These are phyloP conservation scores for Paguma larvata DNA, from an alignment of 2,797 vertebrate genomes.

Conservation along the genomic window DNA sequence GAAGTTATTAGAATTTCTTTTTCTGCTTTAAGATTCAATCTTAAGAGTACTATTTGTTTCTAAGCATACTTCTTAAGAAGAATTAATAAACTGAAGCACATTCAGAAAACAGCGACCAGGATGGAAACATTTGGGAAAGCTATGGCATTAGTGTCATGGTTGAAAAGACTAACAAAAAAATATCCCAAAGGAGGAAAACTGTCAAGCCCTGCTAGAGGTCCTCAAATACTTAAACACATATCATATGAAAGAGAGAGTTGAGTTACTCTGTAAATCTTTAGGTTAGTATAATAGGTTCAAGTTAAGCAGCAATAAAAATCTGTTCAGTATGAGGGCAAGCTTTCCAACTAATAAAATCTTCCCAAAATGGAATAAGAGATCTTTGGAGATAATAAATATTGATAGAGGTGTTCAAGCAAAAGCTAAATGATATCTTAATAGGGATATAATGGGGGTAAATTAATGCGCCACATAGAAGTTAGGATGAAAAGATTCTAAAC, in stretches of 20 bases:
- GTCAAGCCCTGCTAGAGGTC: background rate
- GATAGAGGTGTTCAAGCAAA: background rate
- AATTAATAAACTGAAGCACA: background rate
- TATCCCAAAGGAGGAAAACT: background rate
- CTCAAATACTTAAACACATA: background rate
- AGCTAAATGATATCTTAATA: background rate
- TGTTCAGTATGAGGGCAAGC: background rate
- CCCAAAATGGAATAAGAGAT: constrained; percentile 34
- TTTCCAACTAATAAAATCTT: constrained; percentile 19
- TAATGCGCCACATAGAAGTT: background rate
- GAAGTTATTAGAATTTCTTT: background rate
- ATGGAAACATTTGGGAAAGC: background rate
- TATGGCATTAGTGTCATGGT: background rate
- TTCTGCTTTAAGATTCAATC: background rate
- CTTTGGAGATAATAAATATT: background rate
- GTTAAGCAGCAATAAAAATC: constrained; percentile 27
- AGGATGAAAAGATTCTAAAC: background rate
- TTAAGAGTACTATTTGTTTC: background rate
- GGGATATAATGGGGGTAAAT: background rate
- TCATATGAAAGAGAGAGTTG: background rate
- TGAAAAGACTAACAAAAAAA: background rate
- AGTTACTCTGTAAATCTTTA: background rate
- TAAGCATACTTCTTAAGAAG: background rate
- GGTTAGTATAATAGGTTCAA: background rate
- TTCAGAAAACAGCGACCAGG: constrained; percentile 15